Evolutionary conservation across 2,113 vertebrate genomes (phyloP).

Genomic region (Eretmochelys imbricata): DNA sequence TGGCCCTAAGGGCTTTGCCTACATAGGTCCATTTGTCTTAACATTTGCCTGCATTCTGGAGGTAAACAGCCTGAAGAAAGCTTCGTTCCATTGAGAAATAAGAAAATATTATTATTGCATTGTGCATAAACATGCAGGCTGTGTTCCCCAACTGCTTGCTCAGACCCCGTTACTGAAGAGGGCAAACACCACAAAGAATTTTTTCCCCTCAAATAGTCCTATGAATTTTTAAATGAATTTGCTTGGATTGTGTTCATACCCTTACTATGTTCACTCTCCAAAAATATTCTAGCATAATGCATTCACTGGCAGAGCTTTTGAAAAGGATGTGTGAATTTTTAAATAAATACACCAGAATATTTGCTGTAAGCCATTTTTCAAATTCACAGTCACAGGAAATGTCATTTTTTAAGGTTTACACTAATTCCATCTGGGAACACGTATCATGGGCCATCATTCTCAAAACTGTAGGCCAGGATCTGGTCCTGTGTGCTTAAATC

Average conservation of each 20-base stretch:
- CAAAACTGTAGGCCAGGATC: neutral
- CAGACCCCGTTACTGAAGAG: accelerated
- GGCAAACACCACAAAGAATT: neutral
- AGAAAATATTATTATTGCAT: neutral
- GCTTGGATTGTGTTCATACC: neutral
- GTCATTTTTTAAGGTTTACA: neutral
- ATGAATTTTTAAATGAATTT: neutral
- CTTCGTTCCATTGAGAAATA: accelerated
- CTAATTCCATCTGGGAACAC: neutral
- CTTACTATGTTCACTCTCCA: neutral
- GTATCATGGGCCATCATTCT: neutral
- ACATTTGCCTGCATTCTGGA: neutral
- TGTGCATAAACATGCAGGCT: accelerated
- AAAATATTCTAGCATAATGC: neutral
- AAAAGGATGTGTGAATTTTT: neutral
- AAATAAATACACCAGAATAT: neutral
- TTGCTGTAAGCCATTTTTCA: neutral
- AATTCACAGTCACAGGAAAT: neutral
- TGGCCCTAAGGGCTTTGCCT: neutral
- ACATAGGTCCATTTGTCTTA: neutral
- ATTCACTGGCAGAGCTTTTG: neutral
- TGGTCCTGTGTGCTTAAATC: neutral
- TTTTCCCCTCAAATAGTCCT: neutral
- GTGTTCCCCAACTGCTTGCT: accelerated
- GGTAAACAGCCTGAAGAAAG: neutral